Evolutionary conservation across 2,797 vertebrate species (phyloP).

Genomic region (Anguilla anguilla): DNA sequence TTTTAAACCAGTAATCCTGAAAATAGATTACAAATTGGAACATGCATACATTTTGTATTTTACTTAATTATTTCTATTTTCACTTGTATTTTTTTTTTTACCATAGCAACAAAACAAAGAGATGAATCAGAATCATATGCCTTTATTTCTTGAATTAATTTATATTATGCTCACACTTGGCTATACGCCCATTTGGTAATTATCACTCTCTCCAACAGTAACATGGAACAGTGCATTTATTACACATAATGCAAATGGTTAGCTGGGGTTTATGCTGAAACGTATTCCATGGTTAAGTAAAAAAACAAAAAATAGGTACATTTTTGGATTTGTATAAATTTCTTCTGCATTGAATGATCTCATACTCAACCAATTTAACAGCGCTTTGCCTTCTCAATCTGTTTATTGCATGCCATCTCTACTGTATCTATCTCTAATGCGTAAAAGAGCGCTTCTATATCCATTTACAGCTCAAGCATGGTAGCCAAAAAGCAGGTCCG

Average conservation of each 20-base stretch:
- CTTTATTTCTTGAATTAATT: neutral
- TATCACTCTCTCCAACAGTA: neutral
- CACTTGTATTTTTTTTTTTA: neutral
- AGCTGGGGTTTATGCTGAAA: neutral
- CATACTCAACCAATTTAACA: neutral
- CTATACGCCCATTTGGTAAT: neutral
- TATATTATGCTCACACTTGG: neutral
- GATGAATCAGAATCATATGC: neutral
- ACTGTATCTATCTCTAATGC: neutral
- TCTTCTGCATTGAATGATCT: neutral
- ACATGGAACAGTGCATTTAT: neutral
- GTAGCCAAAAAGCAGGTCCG: neutral
- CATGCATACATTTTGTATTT: neutral
- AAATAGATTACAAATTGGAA: neutral
- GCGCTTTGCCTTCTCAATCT: neutral
- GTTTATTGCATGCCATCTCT: neutral
- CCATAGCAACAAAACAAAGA: neutral
- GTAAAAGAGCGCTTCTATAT: neutral
- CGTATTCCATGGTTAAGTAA: neutral
- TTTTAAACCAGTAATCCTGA: slow-evolving; percentile 19
- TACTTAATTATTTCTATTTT: neutral
- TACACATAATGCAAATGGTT: neutral
- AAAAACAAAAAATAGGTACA: neutral
- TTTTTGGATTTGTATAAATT: neutral
- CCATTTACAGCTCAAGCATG: neutral